Evolutionary conservation across 2,797 vertebrate genomes (phyloP).

Genomic region (Perodicticus potto): DNA sequence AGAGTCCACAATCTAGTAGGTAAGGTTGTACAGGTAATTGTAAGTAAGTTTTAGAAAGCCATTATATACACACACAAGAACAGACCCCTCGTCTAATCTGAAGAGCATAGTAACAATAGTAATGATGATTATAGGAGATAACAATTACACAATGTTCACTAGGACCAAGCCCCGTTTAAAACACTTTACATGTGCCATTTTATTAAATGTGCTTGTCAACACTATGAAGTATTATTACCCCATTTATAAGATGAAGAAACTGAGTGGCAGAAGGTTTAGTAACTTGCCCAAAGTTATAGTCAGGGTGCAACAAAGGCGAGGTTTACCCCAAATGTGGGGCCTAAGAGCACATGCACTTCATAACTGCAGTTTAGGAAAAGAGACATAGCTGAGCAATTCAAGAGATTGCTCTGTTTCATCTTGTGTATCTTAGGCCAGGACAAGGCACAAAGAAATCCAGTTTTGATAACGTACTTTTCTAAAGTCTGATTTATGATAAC

Average conservation of each 20-base stretch:
- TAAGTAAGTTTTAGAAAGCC: conserved; percentile 9
- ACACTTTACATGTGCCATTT: not conserved
- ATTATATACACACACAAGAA: not conserved
- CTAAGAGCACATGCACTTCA: not conserved
- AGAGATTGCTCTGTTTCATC: conserved; percentile 17
- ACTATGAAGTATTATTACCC: not conserved
- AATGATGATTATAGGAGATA: not conserved
- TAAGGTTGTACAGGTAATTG: not conserved
- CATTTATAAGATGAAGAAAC: conserved; percentile 17
- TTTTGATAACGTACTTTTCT: not conserved
- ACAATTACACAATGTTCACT: not conserved
- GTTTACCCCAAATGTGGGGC: conserved; percentile 20
- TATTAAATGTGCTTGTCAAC: conserved; percentile 9
- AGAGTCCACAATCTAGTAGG: not conserved
- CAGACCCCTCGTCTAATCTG: not conserved
- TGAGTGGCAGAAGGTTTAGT: not conserved
- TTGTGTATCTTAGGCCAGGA: not conserved
- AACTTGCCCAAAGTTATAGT: not conserved
- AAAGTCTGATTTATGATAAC: not conserved
- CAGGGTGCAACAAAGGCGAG: not conserved
- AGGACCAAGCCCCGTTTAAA: not conserved
- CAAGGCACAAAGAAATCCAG: conserved; percentile 19
- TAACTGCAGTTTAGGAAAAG: conserved; percentile 2
- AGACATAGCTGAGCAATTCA: not conserved
- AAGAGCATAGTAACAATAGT: not conserved